These are phyloP conservation scores for Ophion ellenae DNA, from an alignment of 2,888 invertebrate genomes.

Conservation along the genomic window DNA sequence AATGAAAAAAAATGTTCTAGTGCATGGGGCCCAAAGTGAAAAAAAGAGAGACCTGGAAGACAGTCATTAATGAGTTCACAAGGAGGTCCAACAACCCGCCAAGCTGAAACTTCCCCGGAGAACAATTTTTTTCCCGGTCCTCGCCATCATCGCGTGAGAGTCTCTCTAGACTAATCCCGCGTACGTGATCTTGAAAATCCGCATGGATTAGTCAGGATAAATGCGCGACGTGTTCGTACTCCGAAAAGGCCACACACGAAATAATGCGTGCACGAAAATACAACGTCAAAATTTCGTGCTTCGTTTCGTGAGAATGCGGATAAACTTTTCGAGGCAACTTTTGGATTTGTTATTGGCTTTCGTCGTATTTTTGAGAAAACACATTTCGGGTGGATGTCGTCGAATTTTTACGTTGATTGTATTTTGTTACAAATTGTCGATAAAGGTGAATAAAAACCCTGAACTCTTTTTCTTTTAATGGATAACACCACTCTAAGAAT, in stretches of 20 bases:
- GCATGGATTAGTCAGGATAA: slow-evolving; percentile 70
- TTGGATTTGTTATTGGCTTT: neutral
- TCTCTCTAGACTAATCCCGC: slow-evolving; percentile 68
- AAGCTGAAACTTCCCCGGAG: slow-evolving; percentile 45
- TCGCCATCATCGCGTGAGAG: slow-evolving; percentile 43
- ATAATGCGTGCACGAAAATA: slow-evolving; percentile 63
- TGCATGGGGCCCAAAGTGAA: neutral
- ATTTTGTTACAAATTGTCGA: neutral
- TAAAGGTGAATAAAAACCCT: neutral
- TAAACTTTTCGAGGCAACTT: neutral
- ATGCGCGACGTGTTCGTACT: slow-evolving; percentile 61
- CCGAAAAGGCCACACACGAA: slow-evolving; percentile 69
- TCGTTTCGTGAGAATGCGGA: neutral
- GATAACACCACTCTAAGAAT: too few relatives aligned
- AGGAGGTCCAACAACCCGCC: slow-evolving; percentile 23
- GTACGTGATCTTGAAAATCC: slow-evolving; percentile 74
- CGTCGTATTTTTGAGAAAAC: neutral
- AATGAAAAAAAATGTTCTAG: too few relatives aligned
- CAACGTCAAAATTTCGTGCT: slow-evolving; percentile 1
- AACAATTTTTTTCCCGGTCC: slow-evolving; percentile 55
- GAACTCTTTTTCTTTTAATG: too few relatives aligned
- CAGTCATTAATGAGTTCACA: slow-evolving; percentile 55
- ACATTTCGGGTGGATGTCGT: neutral
- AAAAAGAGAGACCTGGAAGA: slow-evolving; percentile 4
- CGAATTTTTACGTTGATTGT: neutral